Evolutionary conservation across 2,888 invertebrate genomes (phyloP), one percentile per base, ranked within the genome.

Genomic region (Heliconius hortense): DNA sequence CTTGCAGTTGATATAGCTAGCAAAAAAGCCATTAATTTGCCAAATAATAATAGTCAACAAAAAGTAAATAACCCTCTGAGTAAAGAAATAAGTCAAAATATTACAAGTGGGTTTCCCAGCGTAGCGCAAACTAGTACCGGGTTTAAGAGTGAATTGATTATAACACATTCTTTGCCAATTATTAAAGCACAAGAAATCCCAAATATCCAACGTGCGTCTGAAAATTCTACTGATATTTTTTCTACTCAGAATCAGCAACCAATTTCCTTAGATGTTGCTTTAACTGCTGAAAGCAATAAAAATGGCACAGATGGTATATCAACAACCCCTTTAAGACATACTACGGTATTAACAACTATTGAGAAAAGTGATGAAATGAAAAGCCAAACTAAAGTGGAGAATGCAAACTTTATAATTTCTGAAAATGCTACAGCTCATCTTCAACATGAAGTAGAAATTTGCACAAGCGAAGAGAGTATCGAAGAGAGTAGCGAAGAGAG

Each of bases 111-210:
- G 56, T 3, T 56, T 35, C 28, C 69, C 1, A 31, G n/a, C 21
- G n/a, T 31, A 28, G 28, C 10, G 0, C 48, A 53, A 28, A 21
- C 53, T 21, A 53, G 31, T 21, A 53, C 28, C 26, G 5, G 21
- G 53, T n/a, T 68, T 2, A 68, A 48, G 31, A 56, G 31, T 7
- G n/a, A 69, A 69, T 11, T 56, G 15, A 69, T 24, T 15, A 69
- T 69, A 56, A 69, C 31, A 56, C 69, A 56, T 31, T 53, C 35
- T n/a, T 15, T n/a, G 56, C 69, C 69, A 10, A 56, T 56, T 56
- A 56, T 53, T 35, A 69, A 69, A 56, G 7, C 13, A n/a, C 13
- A 69, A 24, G 56, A 35, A 31, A 35, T 18, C 10, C 11, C 48
- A 31, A 69, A 31, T 11, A 69, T n/a, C 21, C n/a, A 69, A 35